Evolutionary conservation across 2,888 invertebrate species (phyloP).

Genomic region (Heterodera filipjevi): DNA sequence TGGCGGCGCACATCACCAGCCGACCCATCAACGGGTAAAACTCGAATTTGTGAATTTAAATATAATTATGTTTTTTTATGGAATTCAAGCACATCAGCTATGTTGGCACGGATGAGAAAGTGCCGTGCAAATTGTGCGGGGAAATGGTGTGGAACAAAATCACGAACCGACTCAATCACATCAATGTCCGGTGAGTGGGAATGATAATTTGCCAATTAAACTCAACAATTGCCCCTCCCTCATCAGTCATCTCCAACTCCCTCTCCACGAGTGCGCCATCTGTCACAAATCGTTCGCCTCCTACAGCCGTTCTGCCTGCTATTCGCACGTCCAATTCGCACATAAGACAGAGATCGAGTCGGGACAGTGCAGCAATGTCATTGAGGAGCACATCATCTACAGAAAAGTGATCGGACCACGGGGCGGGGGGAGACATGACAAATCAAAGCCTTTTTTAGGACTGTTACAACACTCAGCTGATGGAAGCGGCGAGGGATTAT

Average conservation of each 20-base stretch:
- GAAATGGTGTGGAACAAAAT: slow-evolving; percentile 30
- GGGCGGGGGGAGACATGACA: too few species aligned
- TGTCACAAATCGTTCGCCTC: slow-evolving; percentile 31
- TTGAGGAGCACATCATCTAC: slow-evolving; percentile 28
- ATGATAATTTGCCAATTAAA: neutral
- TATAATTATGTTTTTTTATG: neutral
- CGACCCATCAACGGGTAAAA: neutral
- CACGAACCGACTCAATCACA: slow-evolving; percentile 26
- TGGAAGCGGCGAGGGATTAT: slow-evolving; percentile 21
- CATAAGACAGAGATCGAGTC: slow-evolving; percentile 20
- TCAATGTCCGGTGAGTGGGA: slow-evolving; percentile 23
- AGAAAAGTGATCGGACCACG: slow-evolving; percentile 6
- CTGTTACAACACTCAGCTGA: slow-evolving; percentile 14
- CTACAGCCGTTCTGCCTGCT: slow-evolving; percentile 30
- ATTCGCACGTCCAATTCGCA: slow-evolving; percentile 30
- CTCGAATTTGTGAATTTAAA: neutral
- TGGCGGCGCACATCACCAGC: neutral
- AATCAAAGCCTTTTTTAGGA: slow-evolving; percentile 16
- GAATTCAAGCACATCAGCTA: neutral
- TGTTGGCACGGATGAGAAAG: slow-evolving; percentile 26
- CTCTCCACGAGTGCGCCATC: slow-evolving; percentile 26
- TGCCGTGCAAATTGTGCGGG: slow-evolving; percentile 32
- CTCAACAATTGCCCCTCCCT: neutral
- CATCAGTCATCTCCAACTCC: slow-evolving; percentile 29
- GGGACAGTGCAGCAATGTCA: slow-evolving; percentile 19